Conservation (phyloP, 2,797 vertebrate genomes). For the Alcedo atthis region DNA sequence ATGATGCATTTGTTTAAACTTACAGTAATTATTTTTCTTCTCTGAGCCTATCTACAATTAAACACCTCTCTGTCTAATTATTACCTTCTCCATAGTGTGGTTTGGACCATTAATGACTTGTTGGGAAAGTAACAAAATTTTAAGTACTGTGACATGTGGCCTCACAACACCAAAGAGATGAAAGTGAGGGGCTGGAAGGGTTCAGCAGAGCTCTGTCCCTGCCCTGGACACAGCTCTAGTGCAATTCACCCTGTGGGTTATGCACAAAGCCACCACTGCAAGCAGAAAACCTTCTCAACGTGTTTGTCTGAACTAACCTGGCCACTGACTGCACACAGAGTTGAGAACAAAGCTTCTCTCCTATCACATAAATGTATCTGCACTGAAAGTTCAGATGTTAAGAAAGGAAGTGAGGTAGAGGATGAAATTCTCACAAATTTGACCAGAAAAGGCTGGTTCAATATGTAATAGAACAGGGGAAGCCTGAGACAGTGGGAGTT, state of each 20-base stretch:
- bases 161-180: too few species aligned
- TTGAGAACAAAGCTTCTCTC: fast-evolving
- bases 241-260: too few species aligned
- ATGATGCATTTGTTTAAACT: background rate
- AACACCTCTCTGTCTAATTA: too few species aligned
- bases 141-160: too few species aligned
- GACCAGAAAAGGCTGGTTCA: background rate
- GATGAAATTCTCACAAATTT: background rate
- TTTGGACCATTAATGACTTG: background rate
- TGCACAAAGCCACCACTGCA: background rate
- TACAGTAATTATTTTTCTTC: background rate
- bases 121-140: background rate
- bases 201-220: too few species aligned
- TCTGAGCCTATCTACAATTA: background rate
- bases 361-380: background rate
- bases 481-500: background rate
- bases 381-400: background rate
- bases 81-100: background rate
- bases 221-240: too few species aligned
- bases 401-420: background rate
- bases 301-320: background rate
- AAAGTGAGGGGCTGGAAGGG: too few species aligned
- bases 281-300: background rate
- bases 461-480: background rate
- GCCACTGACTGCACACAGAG: background rate